These are phyloP conservation scores for Bombus superbus DNA, from an alignment of 1,140 invertebrate genomes.

Conservation along the genomic window DNA sequence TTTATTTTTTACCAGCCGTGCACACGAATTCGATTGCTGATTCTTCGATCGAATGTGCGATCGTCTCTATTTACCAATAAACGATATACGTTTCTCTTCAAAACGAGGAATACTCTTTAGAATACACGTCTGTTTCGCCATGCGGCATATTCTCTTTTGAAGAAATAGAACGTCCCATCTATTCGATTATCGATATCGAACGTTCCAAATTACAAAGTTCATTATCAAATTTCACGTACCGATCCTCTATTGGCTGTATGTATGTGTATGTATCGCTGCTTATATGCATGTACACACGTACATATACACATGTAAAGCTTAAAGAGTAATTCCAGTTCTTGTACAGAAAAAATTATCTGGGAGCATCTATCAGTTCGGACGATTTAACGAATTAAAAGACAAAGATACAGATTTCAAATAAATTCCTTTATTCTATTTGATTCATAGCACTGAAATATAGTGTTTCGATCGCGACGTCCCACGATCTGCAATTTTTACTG, in stretches of 20 bases:
- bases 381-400: not conserved
- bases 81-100: not conserved
- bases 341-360: not conserved
- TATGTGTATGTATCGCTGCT: not conserved
- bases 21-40: slow-evolving; percentile 2
- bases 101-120: not conserved
- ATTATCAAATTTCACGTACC: not conserved
- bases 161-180: not conserved
- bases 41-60: slow-evolving; percentile 8
- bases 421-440: slow-evolving; percentile 19
- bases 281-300: not conserved
- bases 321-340: slow-evolving; percentile 3
- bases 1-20: slow-evolving; percentile 13
- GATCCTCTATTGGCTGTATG: slow-evolving; percentile 1
- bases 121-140: not conserved
- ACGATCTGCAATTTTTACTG: too few relatives aligned
- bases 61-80: not conserved
- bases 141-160: not conserved
- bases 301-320: not conserved
- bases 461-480: not conserved
- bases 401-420: not conserved
- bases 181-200: not conserved
- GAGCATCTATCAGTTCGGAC: not conserved
- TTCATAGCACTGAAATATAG: not conserved
- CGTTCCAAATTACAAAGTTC: not conserved